Percentiles rank a stretch among this genome's conserved stretches.
These are phyloP conservation scores for Hepsetus odoe DNA, from an alignment of 2,113 vertebrate genomes.

Conservation along the genomic window DNA sequence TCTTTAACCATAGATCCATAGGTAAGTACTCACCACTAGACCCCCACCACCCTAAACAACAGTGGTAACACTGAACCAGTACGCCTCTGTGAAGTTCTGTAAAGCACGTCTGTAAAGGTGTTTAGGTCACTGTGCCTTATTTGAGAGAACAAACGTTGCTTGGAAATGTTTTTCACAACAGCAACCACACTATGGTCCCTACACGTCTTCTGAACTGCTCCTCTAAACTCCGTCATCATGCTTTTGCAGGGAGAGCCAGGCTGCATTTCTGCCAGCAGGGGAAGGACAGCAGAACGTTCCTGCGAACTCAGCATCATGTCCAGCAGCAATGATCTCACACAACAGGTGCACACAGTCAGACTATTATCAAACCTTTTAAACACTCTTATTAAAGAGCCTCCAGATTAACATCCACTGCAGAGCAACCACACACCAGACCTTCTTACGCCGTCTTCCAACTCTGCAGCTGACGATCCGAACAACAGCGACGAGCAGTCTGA, in stretches of 20 bases:
- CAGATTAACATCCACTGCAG: not conserved
- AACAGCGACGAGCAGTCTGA: too few species aligned
- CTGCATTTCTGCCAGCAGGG: conserved; percentile 64
- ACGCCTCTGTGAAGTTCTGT: not conserved
- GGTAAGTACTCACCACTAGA: too few species aligned
- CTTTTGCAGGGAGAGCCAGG: conserved; percentile 3
- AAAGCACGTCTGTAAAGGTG: not conserved
- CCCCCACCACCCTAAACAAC: too few species aligned
- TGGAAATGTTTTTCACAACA: not conserved
- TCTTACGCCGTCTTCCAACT: not conserved
- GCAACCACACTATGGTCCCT: not conserved
- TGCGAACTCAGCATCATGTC: conserved; percentile 78
- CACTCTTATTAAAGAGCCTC: conserved; percentile 46
- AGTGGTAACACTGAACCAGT: not conserved
- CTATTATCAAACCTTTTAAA: conserved; percentile 69
- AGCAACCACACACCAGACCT: not conserved
- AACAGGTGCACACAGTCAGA: conserved; percentile 77
- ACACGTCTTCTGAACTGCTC: not conserved
- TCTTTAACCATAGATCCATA: too few species aligned
- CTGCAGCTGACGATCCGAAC: too few species aligned
- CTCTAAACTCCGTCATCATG: not conserved
- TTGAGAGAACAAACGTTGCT: not conserved
- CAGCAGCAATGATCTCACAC: conserved; percentile 61
- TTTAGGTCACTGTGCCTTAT: not conserved
- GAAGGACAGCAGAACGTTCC: conserved; percentile 67